Conservation (phyloP, 2,113 vertebrate genomes). For the Martes martes region DNA sequence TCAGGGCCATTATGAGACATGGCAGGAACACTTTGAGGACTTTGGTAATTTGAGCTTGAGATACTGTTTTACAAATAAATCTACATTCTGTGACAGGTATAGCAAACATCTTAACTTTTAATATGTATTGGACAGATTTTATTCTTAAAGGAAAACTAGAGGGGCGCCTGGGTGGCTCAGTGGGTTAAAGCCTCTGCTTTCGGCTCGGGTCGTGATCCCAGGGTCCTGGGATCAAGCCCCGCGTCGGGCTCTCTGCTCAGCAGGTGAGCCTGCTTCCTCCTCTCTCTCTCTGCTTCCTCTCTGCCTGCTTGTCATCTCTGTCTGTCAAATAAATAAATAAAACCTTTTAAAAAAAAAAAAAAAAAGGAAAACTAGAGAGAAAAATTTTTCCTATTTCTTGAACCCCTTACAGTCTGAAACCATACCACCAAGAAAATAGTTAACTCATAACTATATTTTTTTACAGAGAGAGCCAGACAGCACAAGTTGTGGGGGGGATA, state of each 20-base stretch:
- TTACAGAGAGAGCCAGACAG: no score
- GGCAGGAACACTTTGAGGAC: neutral
- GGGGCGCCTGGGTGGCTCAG: no score
- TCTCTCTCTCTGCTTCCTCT: no score
- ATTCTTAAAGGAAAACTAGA: conserved; percentile 17
- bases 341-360: no score
- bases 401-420: neutral
- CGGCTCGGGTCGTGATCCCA: no score
- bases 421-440: neutral
- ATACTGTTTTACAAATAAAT: neutral
- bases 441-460: neutral
- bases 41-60: neutral
- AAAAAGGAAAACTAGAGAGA: conserved; percentile 28
- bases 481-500: no score
- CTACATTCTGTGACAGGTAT: neutral
- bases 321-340: no score
- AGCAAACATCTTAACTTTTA: conserved; percentile 2
- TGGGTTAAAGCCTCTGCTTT: no score
- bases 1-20: neutral
- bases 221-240: no score
- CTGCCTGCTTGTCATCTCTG: no score
- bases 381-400: conserved; percentile 11
- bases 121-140: neutral
- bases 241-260: no score
- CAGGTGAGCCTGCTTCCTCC: no score